Conservation (phyloP, 2,888 invertebrate genomes). For the Rhamnusium bicolor region DNA sequence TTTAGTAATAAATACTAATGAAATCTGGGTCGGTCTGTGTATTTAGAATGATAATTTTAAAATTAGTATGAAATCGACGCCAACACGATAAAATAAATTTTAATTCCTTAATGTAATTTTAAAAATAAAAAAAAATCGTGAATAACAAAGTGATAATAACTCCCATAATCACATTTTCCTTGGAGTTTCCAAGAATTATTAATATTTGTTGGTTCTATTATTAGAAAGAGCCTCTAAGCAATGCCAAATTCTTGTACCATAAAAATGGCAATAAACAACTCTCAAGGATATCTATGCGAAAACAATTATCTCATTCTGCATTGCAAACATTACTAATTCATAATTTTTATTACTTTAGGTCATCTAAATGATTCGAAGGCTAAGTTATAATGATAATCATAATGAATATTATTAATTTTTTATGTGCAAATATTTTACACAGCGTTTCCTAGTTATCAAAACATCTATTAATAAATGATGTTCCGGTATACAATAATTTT, state of each 20-base stretch:
- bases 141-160: background rate
- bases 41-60: background rate
- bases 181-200: background rate
- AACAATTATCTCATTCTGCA: slow-evolving; percentile 17
- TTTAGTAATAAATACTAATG: background rate
- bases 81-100: background rate
- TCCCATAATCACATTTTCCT: background rate
- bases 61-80: background rate
- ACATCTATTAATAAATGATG: no score
- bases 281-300: slow-evolving; percentile 2
- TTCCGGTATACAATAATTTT: background rate
- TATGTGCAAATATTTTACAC: background rate
- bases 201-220: background rate
- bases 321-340: background rate
- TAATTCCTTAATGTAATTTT: background rate
- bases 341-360: background rate
- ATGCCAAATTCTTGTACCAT: slow-evolving; percentile 6
- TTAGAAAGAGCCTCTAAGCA: background rate
- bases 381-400: slow-evolving; percentile 7
- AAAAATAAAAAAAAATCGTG: background rate
- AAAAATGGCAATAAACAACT: background rate
- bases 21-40: background rate
- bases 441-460: background rate
- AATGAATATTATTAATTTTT: background rate
- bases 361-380: background rate